Evolutionary conservation across 1,140 invertebrate genomes (phyloP).

Genomic region (Drosophila subpulchrella): DNA sequence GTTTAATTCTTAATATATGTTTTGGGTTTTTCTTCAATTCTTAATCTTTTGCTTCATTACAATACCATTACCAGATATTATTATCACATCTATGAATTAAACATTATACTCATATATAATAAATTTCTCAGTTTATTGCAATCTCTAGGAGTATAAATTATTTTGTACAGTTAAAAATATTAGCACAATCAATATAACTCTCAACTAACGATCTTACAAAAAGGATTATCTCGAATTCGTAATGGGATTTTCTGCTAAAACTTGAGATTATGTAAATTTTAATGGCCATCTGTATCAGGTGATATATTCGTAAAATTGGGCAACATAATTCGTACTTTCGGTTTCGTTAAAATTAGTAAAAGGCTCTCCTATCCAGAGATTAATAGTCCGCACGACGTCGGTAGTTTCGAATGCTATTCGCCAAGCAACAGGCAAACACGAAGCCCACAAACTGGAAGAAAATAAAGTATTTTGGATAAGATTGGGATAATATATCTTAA

Average conservation of each 20-base stretch:
- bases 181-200: constrained; percentile 56
- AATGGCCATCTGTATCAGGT: constrained; percentile 65
- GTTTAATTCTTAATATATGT: too few relatives aligned
- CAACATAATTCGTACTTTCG: constrained; percentile 77
- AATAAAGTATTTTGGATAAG: constrained; percentile 7
- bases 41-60: too few relatives aligned
- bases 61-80: too few relatives aligned
- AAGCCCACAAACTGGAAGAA: constrained; percentile 92
- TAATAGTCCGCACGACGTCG: constrained; percentile 87
- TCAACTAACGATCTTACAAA: constrained; percentile 29
- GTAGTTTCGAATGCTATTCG: constrained; percentile 93
- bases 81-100: background rate
- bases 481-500: background rate
- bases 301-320: constrained; percentile 59
- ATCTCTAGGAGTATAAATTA: constrained; percentile 59
- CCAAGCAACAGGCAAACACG: constrained; percentile 95
- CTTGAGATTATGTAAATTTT: constrained; percentile 47
- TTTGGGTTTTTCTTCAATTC: too few relatives aligned
- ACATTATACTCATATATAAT: background rate
- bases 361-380: constrained; percentile 47
- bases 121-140: constrained; percentile 67
- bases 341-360: constrained; percentile 70
- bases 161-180: constrained; percentile 66
- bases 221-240: constrained; percentile 26
- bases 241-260: constrained; percentile 30